phyloP scores from a whole-genome alignment of 2,113 vertebrate genomes.

The Chamaetylas fuelleborni region DNA sequence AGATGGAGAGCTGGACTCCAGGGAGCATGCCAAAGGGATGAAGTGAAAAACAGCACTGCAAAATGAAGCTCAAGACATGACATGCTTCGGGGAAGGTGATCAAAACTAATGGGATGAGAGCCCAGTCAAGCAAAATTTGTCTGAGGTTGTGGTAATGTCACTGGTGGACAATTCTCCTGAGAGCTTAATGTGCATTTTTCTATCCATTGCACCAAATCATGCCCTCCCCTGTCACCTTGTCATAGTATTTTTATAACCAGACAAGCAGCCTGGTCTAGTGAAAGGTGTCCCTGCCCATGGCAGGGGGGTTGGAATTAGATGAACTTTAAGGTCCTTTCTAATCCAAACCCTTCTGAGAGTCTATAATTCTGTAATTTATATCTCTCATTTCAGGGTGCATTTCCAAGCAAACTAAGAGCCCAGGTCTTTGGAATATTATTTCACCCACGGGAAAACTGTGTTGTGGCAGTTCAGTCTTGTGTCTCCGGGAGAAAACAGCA shows the following conservation, averaged over 20 bases:
- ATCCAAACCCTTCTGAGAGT: neutral
- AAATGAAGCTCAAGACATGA: neutral
- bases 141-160: neutral
- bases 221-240: neutral
- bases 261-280: neutral
- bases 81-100: neutral
- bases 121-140: neutral
- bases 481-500: neutral
- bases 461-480: neutral
- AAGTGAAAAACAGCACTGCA: neutral
- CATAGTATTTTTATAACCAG: neutral
- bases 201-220: neutral
- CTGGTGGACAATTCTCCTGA: neutral
- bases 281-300: neutral
- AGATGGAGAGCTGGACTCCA: neutral
- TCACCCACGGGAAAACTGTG: neutral
- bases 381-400: neutral
- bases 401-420: neutral
- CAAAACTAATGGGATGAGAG: neutral
- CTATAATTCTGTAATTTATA: neutral
- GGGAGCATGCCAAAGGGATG: rapidly evolving
- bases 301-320: neutral
- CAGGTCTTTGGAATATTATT: rapidly evolving
- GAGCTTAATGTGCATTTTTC: neutral
- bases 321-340: neutral